phyloP scores from a whole-genome alignment of 1,140 invertebrate genomes.

The Tetramorium alpestre region DNA sequence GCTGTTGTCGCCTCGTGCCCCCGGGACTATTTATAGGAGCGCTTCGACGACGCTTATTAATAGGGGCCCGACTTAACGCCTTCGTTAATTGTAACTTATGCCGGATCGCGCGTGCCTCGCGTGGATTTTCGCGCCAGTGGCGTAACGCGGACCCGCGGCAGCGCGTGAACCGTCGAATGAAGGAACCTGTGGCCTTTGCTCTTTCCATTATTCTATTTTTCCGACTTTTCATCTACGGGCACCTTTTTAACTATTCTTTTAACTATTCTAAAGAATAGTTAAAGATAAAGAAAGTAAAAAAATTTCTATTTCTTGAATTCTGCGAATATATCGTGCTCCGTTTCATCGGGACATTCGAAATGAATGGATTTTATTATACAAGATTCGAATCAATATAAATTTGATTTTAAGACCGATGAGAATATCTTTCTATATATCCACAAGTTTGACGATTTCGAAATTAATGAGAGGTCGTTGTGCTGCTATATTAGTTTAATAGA shows the following conservation, averaged over 20 bases:
- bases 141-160: not conserved
- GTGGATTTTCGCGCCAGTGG: slow-evolving; percentile 58
- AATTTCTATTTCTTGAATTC: not conserved
- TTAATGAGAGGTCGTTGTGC: not conserved
- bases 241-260: not conserved
- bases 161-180: not conserved
- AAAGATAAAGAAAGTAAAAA: not conserved
- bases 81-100: slow-evolving; percentile 79
- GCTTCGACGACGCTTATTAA: slow-evolving; percentile 79
- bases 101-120: slow-evolving; percentile 57
- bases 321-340: not conserved
- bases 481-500: not conserved
- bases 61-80: slow-evolving; percentile 77
- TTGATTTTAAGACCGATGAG: not conserved
- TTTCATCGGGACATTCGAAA: not conserved
- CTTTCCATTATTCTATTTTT: not conserved
- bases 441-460: not conserved
- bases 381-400: not conserved
- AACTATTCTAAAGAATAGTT: too few species aligned
- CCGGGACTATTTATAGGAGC: slow-evolving; percentile 76
- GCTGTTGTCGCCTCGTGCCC: slow-evolving; percentile 68
- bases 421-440: not conserved
- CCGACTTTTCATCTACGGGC: too few species aligned
- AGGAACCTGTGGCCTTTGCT: not conserved
- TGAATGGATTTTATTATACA: not conserved